Base-by-base conservation (phyloP, 1,140 invertebrate genomes). In the Stratiolaelaps scimitus region DNA sequence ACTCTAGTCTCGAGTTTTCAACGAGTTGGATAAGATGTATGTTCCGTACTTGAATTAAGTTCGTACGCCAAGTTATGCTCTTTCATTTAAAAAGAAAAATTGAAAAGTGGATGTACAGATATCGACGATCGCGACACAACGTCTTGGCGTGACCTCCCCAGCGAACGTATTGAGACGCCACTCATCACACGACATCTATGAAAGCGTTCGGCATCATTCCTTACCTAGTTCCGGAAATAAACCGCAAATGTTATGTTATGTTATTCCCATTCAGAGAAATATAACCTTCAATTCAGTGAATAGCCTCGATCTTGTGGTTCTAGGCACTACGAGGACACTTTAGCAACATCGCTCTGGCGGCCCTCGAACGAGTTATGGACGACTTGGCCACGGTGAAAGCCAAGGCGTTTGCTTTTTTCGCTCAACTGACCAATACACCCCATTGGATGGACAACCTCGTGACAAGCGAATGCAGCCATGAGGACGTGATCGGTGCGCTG, bases 361-460 rank as follows among this genome's bases (percentile, higher is more conserved):
- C 53, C 10, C 23, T 60, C 13, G 26, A 29, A 10, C 53, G 53
- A 15, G 53, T 60, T 34, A 60, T 34, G 15, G 53, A 60, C 10
- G 26, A 26, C 4, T 23, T 60, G 53, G 26, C 26, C 20, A 60
- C 53, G 6, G 53, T 60, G n/a, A 60, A 60, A 26, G 34, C 26
- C 23, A 60, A 60, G 26, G 53, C 53, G 2, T 60, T 60, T 34
- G 34, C 26, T 60, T 60, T 60, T 23, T 60, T 60, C 10, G 15
- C 53, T 23, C 26, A 26, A 19, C 34, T 60, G 13, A 60, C 53
- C 17, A 60, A 60, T 10, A 60, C 53, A 23, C 53, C 53, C 15
- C 26, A 60, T 34, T 60, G 53, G 53, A 60, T 60, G 53, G 53
- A 60, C 15, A 60, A 60, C 26, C 53, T 60, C 53, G 53, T 60